Conservation (phyloP, 2,113 vertebrate genomes). For the Mormyrus lacerda region DNA sequence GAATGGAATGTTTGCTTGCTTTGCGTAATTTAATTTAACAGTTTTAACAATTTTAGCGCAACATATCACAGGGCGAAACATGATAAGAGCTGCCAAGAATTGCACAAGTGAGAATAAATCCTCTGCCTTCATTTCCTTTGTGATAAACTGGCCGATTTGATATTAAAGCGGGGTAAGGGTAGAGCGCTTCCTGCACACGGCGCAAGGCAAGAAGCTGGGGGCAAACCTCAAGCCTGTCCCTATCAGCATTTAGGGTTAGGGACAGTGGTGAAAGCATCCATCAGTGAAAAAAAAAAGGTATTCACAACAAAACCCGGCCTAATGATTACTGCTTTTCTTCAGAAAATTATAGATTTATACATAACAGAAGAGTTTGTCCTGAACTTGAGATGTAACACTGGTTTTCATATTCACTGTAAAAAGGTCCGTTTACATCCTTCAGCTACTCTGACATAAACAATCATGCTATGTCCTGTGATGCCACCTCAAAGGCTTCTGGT, state of each 20-base stretch:
- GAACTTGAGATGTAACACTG: not conserved
- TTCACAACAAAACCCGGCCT: not conserved
- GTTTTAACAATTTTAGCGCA: not conserved
- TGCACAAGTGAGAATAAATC: not conserved
- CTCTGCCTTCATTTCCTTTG: not conserved
- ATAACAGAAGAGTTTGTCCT: not conserved
- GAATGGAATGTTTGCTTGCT: not conserved
- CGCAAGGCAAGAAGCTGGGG: not conserved
- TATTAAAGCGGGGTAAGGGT: not conserved
- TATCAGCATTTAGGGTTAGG: not conserved
- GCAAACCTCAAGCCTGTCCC: not conserved
- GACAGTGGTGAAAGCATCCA: not conserved
- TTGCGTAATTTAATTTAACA: not conserved
- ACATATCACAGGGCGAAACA: not conserved
- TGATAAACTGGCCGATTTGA: too few relatives aligned
- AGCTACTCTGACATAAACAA: not conserved
- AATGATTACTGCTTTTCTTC: not conserved
- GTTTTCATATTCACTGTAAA: not conserved
- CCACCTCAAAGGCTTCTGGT: not conserved
- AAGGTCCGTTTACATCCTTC: not conserved
- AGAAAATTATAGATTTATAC: not conserved
- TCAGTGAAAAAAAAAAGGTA: not conserved
- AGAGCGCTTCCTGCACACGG: not conserved
- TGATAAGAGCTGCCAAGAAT: slow-evolving; percentile 8
- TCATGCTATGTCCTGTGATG: not conserved